Percentiles rank a stretch among this genome's conserved stretches.
These are phyloP conservation scores for Perithous albicinctus DNA, from an alignment of 2,888 invertebrate genomes.

Conservation along the genomic window DNA sequence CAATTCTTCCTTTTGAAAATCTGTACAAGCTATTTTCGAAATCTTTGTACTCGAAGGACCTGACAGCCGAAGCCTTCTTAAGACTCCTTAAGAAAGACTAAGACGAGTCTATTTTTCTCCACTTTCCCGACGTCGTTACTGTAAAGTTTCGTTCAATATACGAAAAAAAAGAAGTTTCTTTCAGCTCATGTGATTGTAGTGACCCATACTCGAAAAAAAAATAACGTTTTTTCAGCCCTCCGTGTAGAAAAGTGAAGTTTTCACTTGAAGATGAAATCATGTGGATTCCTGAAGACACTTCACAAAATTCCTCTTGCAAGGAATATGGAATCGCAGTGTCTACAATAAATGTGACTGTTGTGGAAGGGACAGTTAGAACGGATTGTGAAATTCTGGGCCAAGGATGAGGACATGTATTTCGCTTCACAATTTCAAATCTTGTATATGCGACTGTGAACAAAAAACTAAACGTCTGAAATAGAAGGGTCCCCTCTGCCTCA, in stretches of 20 bases:
- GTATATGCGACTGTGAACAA: constrained; percentile 54
- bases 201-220: too few relatives aligned
- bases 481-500: constrained; percentile 6
- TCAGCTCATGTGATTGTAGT: too few relatives aligned
- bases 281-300: neutral
- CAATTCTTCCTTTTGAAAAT: too few relatives aligned
- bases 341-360: neutral
- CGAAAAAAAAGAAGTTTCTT: too few relatives aligned
- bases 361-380: neutral
- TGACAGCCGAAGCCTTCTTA: too few relatives aligned
- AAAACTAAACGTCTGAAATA: constrained; percentile 11
- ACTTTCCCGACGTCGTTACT: too few relatives aligned
- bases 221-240: too few relatives aligned
- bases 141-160: neutral
- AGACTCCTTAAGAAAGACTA: too few relatives aligned
- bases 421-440: constrained; percentile 59
- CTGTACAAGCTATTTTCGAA: too few relatives aligned
- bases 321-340: neutral
- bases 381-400: constrained; percentile 53
- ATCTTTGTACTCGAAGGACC: too few relatives aligned
- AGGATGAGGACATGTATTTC: constrained; percentile 53
- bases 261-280: neutral
- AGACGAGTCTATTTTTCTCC: too few relatives aligned
- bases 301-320: neutral
- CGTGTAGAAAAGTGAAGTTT: too few relatives aligned